Evolutionary conservation across 2,797 vertebrate species (phyloP).

Genomic region (Chrosomus eos): DNA sequence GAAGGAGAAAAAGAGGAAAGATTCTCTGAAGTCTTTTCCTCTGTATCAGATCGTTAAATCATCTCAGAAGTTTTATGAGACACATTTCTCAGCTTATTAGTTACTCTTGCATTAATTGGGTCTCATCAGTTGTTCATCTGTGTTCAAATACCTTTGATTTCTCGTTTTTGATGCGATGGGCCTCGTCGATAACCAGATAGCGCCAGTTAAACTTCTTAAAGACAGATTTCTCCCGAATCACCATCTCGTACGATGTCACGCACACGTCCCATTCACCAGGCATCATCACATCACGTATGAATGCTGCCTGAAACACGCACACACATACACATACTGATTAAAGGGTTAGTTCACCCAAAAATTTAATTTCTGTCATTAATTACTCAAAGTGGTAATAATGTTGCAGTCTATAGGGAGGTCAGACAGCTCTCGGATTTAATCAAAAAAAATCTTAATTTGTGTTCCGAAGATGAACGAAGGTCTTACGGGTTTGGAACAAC

Average conservation of each 20-base stretch:
- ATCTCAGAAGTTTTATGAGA: conserved; percentile 30
- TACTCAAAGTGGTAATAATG: too few species aligned
- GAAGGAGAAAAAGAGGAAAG: not conserved
- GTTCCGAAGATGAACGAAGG: too few species aligned
- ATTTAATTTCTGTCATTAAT: too few species aligned
- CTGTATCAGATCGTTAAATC: conserved; percentile 26
- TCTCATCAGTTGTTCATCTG: conserved; percentile 10
- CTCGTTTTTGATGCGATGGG: conserved; percentile 91
- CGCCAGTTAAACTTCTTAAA: conserved; percentile 94
- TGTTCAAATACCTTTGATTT: conserved; percentile 84
- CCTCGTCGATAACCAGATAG: conserved; percentile 90
- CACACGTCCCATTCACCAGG: conserved; percentile 91
- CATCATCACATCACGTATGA: conserved; percentile 87
- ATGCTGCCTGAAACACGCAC: conserved; percentile 78
- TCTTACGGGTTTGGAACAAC: too few species aligned
- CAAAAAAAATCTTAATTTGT: too few species aligned
- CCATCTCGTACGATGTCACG: conserved; percentile 90
- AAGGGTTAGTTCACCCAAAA: too few species aligned
- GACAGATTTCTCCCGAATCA: conserved; percentile 88
- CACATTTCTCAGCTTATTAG: conserved; percentile 15
- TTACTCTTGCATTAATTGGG: conserved; percentile 21
- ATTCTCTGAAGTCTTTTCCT: conserved; percentile 18
- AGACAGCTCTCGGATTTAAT: too few species aligned
- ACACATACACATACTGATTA: conserved; percentile 48
- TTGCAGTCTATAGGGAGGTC: too few species aligned